These are phyloP conservation scores for Aix galericulata DNA, from an alignment of 2,113 vertebrate species.

Conservation along the genomic window DNA sequence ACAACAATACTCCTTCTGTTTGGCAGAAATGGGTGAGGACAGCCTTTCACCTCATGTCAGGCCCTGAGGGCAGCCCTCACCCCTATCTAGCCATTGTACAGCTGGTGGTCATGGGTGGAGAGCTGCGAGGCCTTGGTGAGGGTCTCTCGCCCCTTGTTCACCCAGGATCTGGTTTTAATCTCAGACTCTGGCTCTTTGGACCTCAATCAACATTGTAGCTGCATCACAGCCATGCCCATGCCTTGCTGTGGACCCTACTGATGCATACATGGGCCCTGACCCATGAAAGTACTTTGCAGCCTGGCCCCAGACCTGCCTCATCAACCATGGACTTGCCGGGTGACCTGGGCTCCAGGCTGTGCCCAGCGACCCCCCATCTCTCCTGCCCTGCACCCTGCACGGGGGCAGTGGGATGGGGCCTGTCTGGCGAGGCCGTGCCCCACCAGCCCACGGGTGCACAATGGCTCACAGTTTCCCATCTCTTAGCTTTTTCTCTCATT, in stretches of 20 bases:
- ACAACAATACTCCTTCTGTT: background rate
- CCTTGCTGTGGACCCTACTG: background rate
- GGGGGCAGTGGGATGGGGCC: background rate
- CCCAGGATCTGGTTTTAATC: background rate
- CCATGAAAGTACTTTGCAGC: background rate
- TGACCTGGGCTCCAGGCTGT: background rate
- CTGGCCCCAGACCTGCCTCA: background rate
- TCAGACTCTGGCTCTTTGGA: background rate
- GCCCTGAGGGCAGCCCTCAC: background rate
- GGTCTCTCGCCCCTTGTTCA: background rate
- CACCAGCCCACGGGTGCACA: accelerated
- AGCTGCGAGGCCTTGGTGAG: background rate
- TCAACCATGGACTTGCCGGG: background rate
- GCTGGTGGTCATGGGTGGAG: background rate
- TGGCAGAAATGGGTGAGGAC: background rate
- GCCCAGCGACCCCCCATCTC: background rate
- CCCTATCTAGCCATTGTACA: background rate
- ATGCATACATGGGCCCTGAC: background rate
- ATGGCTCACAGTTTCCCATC: background rate
- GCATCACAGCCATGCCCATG: accelerated
- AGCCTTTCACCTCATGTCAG: background rate
- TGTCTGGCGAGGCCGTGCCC: background rate
- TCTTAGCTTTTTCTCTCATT: background rate
- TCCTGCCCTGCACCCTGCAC: background rate
- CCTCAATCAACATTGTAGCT: background rate